Conservation (phyloP, 2,888 invertebrate genomes). For the Polyploca ridens region DNA sequence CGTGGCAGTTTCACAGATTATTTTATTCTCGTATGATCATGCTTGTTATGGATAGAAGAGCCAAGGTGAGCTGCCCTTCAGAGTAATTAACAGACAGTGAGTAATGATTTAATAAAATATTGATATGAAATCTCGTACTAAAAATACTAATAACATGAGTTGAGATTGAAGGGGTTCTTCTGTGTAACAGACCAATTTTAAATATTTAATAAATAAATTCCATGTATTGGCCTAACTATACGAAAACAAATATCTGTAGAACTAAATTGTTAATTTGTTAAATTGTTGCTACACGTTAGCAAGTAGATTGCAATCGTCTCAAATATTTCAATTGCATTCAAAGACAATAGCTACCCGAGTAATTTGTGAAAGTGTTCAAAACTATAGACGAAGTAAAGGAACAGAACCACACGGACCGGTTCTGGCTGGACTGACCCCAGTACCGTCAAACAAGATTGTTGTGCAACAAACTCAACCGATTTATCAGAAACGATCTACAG, state of each 20-base stretch:
- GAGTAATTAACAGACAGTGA: background rate
- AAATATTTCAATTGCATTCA: background rate
- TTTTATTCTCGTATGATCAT: background rate
- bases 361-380: slow-evolving; percentile 27
- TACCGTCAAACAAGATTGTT: slow-evolving; percentile 28
- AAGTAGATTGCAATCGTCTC: too few species aligned
- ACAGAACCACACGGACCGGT: slow-evolving; percentile 38
- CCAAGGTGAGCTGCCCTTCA: background rate
- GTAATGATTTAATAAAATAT: too few species aligned
- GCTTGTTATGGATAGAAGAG: background rate
- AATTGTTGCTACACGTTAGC: too few species aligned
- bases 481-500: slow-evolving; percentile 8
- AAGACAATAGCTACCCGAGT: slow-evolving; percentile 14
- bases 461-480: slow-evolving; percentile 36
- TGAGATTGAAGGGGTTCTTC: too few species aligned
- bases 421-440: slow-evolving; percentile 41
- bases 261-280: too few species aligned
- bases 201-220: too few species aligned
- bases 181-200: too few species aligned
- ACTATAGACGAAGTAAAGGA: slow-evolving; percentile 27
- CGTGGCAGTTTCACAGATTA: background rate
- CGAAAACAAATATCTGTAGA: too few species aligned
- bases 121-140: background rate
- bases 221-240: too few species aligned
- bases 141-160: too few species aligned